A percentile compares a stretch with the other conserved stretches of the same genome.
These are phyloP conservation scores for Gavialis gangeticus DNA, from an alignment of 2,113 vertebrate species.

Conservation along the genomic window DNA sequence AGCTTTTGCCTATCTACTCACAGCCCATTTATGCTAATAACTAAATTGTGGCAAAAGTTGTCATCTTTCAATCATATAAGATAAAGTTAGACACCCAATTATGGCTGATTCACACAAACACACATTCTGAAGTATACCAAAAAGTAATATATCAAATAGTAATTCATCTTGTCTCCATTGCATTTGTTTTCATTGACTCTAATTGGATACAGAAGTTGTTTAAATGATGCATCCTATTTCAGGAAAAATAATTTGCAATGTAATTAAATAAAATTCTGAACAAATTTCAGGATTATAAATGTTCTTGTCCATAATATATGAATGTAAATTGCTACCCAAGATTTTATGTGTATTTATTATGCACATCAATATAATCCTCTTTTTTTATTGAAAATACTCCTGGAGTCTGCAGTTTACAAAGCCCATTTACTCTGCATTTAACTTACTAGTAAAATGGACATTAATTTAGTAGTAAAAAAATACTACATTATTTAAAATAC, in stretches of 20 bases:
- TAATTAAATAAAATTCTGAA: neutral
- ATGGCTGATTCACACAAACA: neutral
- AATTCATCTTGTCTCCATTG: neutral
- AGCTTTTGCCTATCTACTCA: neutral
- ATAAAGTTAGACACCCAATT: neutral
- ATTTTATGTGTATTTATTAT: neutral
- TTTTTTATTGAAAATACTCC: neutral
- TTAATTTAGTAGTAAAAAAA: slow-evolving; percentile 38
- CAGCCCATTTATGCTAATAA: fast-evolving
- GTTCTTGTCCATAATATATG: neutral
- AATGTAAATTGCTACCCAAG: neutral
- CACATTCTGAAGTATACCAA: neutral
- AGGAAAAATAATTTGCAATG: neutral
- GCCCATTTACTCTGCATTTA: neutral
- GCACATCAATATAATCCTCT: neutral
- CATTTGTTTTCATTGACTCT: neutral
- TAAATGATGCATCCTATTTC: neutral
- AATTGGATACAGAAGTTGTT: neutral
- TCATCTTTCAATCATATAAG: too few relatives aligned
- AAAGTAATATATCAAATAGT: neutral
- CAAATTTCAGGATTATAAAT: neutral
- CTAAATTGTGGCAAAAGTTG: too few relatives aligned
- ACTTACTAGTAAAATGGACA: neutral
- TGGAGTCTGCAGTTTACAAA: neutral
- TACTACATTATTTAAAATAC: slow-evolving; percentile 42